These are phyloP conservation scores for Erinaceus europaeus DNA, from an alignment of 2,113 vertebrate genomes.

Conservation along the genomic window DNA sequence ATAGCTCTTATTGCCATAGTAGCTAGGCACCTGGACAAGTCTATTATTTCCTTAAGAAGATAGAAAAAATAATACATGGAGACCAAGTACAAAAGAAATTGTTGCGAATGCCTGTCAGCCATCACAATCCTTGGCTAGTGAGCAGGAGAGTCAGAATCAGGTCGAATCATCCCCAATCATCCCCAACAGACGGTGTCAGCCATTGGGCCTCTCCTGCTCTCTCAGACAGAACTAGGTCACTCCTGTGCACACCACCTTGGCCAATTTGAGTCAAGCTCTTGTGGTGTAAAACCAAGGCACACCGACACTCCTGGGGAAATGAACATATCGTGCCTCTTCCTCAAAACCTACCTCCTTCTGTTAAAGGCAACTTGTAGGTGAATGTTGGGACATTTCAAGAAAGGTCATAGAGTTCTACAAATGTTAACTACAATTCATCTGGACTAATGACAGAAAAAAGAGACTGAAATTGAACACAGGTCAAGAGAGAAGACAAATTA, in stretches of 20 bases:
- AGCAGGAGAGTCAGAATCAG: conserved; percentile 60
- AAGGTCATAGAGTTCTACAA: not conserved
- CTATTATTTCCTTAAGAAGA: conserved; percentile 63
- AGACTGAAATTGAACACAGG: not conserved
- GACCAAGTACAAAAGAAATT: conserved; percentile 20
- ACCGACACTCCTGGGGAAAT: not conserved
- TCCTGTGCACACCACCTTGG: conserved; percentile 44
- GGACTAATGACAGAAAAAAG: not conserved
- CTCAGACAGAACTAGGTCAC: conserved; percentile 66
- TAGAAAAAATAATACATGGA: conserved; percentile 36
- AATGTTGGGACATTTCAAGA: not conserved
- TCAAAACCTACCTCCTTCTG: not conserved
- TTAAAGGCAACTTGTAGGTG: not conserved
- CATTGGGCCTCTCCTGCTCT: conserved; percentile 50
- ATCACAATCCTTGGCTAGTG: conserved; percentile 41
- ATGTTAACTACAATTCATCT: not conserved
- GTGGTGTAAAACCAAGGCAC: not conserved
- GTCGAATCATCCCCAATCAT: conserved; percentile 53
- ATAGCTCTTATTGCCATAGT: conserved; percentile 57
- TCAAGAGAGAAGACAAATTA: not conserved
- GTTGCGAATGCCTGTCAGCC: not conserved
- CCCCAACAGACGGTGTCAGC: conserved; percentile 41
- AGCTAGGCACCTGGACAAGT: conserved; percentile 49
- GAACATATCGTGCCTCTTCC: not conserved
- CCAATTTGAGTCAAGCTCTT: conserved; percentile 47